Base-by-base conservation (phyloP, 2,888 invertebrate species). In the Drosophila subquinaria region DNA sequence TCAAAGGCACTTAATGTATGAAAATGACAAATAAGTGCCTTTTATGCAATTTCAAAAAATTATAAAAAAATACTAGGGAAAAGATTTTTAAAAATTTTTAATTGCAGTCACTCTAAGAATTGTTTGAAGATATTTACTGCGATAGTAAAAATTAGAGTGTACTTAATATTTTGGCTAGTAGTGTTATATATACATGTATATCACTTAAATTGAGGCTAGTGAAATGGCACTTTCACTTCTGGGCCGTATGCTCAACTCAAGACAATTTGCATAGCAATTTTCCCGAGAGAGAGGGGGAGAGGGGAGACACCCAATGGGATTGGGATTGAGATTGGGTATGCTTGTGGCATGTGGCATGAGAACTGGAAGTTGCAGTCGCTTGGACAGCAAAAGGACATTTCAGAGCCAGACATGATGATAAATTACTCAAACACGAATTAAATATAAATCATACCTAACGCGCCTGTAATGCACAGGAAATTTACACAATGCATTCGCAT, bases 381-480 rank as follows among this genome's bases (percentile, higher is more conserved):
- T 5, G 20, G 55, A 42, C 23, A 35, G 30, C 10, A 9, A 10
- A 10, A 35, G 27, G 20, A 50, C 20, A 51, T 30, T 20, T 43
- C 38, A 36, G 51, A 61, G 64, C 42, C 53, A 69, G 79, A 73
- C 64, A 76, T 86, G 90, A 76, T 86, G 90, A 87, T 87, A 87
- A 87, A 88, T 87, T 80, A 86, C 90, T 74, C 71, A 61, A 76
- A 79, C 79, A 78, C 81, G 88, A 88, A 90, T 88, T 78, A 76
- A 89, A 81, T 84, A 89, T 89, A 84, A 84, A 84, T 89, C 89
- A 84, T 89, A 55, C 57, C 50, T 42, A 57, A 59, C 13, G 51
- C 63, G 63, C 55, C 65, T 47, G 62, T 59, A 79, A 36, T 67
- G 64, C 63, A 55, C 76, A 74, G 69, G 51, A 74, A 74, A 60